Evolutionary conservation across 1,140 invertebrate genomes (phyloP).

Genomic region (Maconellicoccus hirsutus): DNA sequence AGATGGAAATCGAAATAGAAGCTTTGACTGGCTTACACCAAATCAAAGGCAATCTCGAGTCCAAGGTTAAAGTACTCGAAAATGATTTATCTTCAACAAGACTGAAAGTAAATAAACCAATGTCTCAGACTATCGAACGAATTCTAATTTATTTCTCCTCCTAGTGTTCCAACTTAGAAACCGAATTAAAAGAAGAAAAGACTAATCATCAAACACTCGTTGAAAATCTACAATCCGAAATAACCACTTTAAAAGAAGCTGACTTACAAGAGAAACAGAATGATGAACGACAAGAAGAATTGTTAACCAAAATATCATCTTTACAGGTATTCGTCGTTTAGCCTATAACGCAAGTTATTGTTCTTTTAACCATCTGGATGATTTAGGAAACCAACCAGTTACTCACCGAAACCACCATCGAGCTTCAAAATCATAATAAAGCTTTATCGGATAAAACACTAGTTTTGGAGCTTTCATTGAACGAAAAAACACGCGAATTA

Average conservation of each 20-base stretch:
- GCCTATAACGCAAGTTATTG: background rate
- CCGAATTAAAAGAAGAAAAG: background rate
- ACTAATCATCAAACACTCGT: background rate
- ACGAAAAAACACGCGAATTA: conserved; percentile 4
- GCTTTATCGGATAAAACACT: background rate
- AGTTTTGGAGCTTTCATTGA: background rate
- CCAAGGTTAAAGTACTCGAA: background rate
- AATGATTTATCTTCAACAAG: background rate
- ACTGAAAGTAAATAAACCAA: background rate
- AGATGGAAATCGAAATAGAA: conserved; percentile 18
- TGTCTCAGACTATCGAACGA: too few relatives aligned
- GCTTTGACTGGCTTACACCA: conserved; percentile 11
- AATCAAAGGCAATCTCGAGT: conserved; percentile 11
- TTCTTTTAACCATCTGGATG: background rate
- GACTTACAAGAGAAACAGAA: background rate
- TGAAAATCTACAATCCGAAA: background rate
- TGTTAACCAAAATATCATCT: background rate
- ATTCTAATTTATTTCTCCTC: background rate
- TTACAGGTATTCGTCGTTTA: conserved; percentile 5
- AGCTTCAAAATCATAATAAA: background rate
- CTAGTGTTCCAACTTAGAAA: conserved; percentile 4
- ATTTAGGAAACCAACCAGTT: background rate
- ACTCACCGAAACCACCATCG: background rate
- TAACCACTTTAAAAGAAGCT: background rate
- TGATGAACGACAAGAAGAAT: conserved; percentile 3